Evolutionary conservation across 2,888 invertebrate genomes (phyloP), one percentile per base, ranked within the genome.

Genomic region (Phlogophora meticulosa): DNA sequence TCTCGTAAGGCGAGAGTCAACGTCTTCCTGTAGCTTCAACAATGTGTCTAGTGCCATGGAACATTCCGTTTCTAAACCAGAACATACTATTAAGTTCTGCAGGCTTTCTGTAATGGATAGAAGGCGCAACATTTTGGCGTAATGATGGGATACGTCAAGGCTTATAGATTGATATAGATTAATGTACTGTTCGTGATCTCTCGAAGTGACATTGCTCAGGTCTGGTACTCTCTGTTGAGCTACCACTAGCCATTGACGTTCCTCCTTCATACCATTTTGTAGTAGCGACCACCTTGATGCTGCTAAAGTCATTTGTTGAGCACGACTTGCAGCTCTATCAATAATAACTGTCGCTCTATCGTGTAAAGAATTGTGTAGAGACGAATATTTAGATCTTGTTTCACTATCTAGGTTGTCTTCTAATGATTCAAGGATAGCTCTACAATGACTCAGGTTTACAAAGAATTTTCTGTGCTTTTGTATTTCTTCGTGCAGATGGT

Each of bases 381-480:
- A 96, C 0, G 97, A 96, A 88, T 97, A 97, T 82, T 97, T 96
- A 17, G 96, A 96, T 79, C 97, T 96, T 0, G 98, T 98, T 90
- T 98, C 98, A 42, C 96, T 96, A 84, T 98, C 98, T 43, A 98
- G 95, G 87, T 98, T 98, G 76, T 97, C 97, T 91, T 98, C 98
- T 28, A 98, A 92, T 0, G 98, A 98, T 90, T 98, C 98, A 43
- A 98, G 94, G 83, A 98, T 98, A 13, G 97, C 98, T 81, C 98
- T 96, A 85, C 98, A 98, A 79, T 98, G 98, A 84, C 98, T 98
- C 10, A 98, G 91, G 82, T 98, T 98, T 0, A 98, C 98, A 87
- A 98, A 98, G 95, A 98, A 98, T 86, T 98, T 98, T 43, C 98
- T 96, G 85, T 98, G 98, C 87, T 98, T 98, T 85, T 98, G 98